A percentile compares a stretch with the other conserved stretches of the same genome.
Evolutionary conservation across 1,140 invertebrate species (phyloP).

Genomic region (Chrysopa pallens): DNA sequence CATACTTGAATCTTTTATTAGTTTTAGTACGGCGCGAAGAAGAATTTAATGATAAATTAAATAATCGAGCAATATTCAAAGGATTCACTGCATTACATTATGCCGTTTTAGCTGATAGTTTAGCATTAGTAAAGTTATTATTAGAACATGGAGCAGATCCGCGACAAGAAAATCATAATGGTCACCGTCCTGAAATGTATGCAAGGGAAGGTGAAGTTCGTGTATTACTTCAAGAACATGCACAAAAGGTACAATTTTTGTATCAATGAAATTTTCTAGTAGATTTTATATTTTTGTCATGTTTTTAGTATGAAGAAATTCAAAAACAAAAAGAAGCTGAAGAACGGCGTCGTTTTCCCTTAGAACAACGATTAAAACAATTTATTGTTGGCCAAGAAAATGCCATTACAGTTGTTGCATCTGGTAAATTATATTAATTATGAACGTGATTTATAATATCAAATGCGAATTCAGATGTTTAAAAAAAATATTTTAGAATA

Average conservation of each 20-base stretch:
- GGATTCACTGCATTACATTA: constrained; percentile 85
- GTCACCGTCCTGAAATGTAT: constrained; percentile 63
- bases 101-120: constrained; percentile 59
- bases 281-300: neutral
- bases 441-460: too few species aligned
- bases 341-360: constrained; percentile 67
- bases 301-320: constrained; percentile 28
- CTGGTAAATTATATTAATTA: constrained; percentile 32
- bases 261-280: neutral
- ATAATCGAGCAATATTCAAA: constrained; percentile 53
- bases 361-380: constrained; percentile 73
- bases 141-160: constrained; percentile 53
- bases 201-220: constrained; percentile 29
- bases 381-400: constrained; percentile 79
- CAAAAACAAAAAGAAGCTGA: constrained; percentile 46
- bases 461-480: too few species aligned
- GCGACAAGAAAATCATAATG: constrained; percentile 55
- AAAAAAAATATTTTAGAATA: too few species aligned
- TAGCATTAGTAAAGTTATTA: constrained; percentile 34
- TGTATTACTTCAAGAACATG: constrained; percentile 7
- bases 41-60: constrained; percentile 61
- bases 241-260: constrained; percentile 7
- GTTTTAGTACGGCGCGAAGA: constrained; percentile 52
- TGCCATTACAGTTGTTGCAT: constrained; percentile 69
- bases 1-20: constrained; percentile 16